These are phyloP conservation scores for Chitala chitala DNA, from an alignment of 2,113 vertebrate genomes.

Conservation along the genomic window DNA sequence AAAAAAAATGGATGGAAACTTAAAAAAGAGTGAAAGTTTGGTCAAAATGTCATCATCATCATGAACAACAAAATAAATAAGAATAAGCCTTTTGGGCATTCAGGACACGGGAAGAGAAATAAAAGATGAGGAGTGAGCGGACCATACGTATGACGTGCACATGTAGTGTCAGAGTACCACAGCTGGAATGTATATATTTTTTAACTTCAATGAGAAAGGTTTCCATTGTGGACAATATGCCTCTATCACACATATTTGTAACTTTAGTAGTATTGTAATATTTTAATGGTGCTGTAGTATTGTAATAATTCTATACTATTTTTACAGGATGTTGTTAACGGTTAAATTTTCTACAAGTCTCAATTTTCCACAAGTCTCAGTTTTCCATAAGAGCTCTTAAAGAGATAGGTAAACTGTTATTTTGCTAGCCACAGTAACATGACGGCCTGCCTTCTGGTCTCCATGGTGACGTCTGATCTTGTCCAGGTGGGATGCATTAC, in stretches of 20 bases:
- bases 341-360: neutral
- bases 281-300: too few relatives aligned
- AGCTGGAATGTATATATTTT: too few relatives aligned
- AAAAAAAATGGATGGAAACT: conserved; percentile 40
- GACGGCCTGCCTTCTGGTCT: neutral
- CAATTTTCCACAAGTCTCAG: neutral
- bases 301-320: neutral
- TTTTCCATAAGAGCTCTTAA: neutral
- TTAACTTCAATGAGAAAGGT: too few relatives aligned
- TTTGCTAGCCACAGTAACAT: conserved; percentile 3
- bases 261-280: too few relatives aligned
- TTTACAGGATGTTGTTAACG: neutral
- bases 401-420: neutral
- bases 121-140: too few relatives aligned
- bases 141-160: too few relatives aligned
- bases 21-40: conserved; percentile 40
- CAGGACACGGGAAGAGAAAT: too few relatives aligned
- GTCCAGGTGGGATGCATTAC: neutral
- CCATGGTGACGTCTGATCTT: neutral
- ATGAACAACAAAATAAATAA: neutral
- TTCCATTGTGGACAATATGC: neutral
- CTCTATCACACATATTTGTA: neutral
- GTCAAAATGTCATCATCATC: neutral
- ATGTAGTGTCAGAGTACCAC: too few relatives aligned
- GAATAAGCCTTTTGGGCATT: neutral